Percentiles rank a stretch among this genome's conserved stretches.
phyloP scores from a whole-genome alignment of 1,140 invertebrate genomes.

The Ostrea denselamellosa region DNA sequence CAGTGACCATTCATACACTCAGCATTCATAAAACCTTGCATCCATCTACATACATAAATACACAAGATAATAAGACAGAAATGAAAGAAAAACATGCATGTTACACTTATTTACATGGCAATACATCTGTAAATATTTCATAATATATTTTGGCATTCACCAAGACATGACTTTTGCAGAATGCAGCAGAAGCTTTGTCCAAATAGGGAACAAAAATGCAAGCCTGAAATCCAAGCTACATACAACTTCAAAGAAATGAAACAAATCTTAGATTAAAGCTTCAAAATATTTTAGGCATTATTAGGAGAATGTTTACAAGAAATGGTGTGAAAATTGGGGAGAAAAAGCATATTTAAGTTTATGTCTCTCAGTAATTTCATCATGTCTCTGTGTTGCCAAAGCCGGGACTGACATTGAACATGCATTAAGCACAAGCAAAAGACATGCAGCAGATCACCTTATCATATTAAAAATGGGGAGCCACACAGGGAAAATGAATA shows the following conservation, averaged over 20 bases:
- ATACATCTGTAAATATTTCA: conserved; percentile 21
- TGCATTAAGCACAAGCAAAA: conserved; percentile 29
- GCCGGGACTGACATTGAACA: conserved; percentile 21
- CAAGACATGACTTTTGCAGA: neutral
- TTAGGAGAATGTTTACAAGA: neutral
- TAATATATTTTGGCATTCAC: neutral
- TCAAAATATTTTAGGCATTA: neutral
- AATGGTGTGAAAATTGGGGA: neutral
- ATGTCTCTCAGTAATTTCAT: neutral
- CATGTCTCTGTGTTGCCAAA: neutral
- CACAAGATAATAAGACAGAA: conserved; percentile 26
- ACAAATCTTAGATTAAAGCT: too few species aligned
- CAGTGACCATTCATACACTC: neutral
- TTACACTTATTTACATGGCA: neutral
- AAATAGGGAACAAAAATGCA: too few species aligned
- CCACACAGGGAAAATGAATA: neutral
- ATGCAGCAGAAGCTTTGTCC: too few species aligned
- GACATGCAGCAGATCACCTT: conserved; percentile 38
- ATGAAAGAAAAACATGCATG: conserved; percentile 39
- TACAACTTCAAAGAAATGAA: too few species aligned
- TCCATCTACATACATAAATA: conserved; percentile 11
- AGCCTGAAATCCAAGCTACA: too few species aligned
- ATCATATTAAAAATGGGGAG: neutral
- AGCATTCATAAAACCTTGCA: neutral
- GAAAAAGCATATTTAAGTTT: neutral